Evolutionary conservation across 2,113 vertebrate genomes (phyloP), one percentile per base, ranked within the genome.

Genomic region (Corvus moneduloides): DNA sequence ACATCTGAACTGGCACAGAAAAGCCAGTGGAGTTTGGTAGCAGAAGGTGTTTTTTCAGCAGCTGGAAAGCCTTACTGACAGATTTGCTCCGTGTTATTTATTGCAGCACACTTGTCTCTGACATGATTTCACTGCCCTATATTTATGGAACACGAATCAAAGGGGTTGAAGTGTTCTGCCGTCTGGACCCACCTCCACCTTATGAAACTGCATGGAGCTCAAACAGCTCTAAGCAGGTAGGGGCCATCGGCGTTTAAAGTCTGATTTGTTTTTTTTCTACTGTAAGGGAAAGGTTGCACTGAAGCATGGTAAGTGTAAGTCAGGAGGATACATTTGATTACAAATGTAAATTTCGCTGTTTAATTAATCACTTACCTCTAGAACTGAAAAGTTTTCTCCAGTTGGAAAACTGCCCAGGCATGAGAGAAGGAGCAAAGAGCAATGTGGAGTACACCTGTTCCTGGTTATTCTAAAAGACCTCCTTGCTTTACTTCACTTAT

Each of bases 101-200:
- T 87, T 80, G 46, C 95, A 98, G 98, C 92, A 91, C 98, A 96
- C 93, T 97, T 44, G 97, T 94, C 61, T 95, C 98, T 61, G 97
- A 98, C 11, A 92, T 98, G 59, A 98, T 99, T 86, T 98, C 98
- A 9, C 96, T 99, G 24, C 97, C 98, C 13, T 97, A 97, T 54
- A 98, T 98, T 94, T 98, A 98, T 1, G 97, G 98, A 74, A 96
- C 91, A 0, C 97, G 87, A 49, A 98, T 99, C 78, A 99, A 98
- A 97, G 98, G 97, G 1, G 94, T 98, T 68, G 98, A 99, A 87
- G 97, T 98, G 35, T 99, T 99, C 97, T 98, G 98, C 76, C 98
- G 97, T 4, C 87, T 98, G 80, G 98, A 99, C 15, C 98, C 98
- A 11, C 98, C 98, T 6, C 99, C 99, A 44, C 98, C 98, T 3